Percentiles rank a stretch among this genome's conserved stretches.
These are phyloP conservation scores for Synergus laeviventris DNA, from an alignment of 2,888 invertebrate genomes.

Conservation along the genomic window DNA sequence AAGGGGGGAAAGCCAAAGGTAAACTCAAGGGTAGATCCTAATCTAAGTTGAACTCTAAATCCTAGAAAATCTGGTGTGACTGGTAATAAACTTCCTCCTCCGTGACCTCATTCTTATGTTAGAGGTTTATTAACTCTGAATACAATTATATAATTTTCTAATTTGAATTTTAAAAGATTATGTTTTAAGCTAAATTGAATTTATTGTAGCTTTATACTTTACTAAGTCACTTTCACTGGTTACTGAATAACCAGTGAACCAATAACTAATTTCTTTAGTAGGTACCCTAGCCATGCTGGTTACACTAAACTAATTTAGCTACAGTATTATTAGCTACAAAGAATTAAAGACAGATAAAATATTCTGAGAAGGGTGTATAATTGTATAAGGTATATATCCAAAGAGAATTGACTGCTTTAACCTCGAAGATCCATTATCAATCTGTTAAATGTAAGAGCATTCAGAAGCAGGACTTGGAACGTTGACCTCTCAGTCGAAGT, in stretches of 20 bases:
- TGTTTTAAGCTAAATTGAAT: too few relatives aligned
- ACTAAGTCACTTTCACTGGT: too few relatives aligned
- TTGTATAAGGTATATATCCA: background rate
- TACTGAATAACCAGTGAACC: too few relatives aligned
- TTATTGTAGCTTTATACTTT: too few relatives aligned
- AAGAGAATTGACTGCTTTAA: background rate
- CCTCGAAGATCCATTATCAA: background rate
- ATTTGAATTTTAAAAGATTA: too few relatives aligned
- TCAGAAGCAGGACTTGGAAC: background rate
- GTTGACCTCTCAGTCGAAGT: background rate
- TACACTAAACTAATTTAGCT: background rate
- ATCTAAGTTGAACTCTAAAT: background rate
- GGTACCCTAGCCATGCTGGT: background rate
- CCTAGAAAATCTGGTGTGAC: background rate
- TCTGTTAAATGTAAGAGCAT: background rate
- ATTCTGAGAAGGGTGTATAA: background rate
- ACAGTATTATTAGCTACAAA: background rate
- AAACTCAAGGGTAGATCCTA: background rate
- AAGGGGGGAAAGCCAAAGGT: background rate
- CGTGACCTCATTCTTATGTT: too few relatives aligned
- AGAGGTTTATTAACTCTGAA: too few relatives aligned
- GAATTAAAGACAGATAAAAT: background rate
- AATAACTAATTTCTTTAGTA: constrained; percentile 9
- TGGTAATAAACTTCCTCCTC: too few relatives aligned
- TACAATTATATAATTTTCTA: too few relatives aligned